Conservation (phyloP, 2,113 vertebrate species). For the Paramormyrops kingsleyae region DNA sequence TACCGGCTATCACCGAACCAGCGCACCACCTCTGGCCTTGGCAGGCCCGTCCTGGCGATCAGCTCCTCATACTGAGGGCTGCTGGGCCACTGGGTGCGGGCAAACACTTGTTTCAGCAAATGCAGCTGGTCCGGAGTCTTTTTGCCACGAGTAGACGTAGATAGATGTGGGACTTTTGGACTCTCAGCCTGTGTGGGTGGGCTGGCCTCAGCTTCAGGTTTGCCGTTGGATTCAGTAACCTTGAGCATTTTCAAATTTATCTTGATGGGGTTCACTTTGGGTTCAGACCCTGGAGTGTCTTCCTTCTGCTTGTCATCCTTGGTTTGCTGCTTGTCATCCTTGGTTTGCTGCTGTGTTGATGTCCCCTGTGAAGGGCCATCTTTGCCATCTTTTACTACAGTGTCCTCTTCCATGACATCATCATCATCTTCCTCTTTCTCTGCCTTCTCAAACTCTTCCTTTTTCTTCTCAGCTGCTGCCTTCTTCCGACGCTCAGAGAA, state of each 20-base stretch:
- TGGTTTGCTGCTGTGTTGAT: conserved; percentile 29
- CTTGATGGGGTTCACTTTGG: conserved; percentile 94
- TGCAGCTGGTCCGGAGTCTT: conserved; percentile 89
- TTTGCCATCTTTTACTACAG: conserved; percentile 25
- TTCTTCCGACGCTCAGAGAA: conserved; percentile 83
- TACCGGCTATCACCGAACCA: conserved; percentile 95
- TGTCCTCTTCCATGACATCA: conserved; percentile 12
- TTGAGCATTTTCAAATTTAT: conserved; percentile 94
- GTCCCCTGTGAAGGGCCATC: conserved; percentile 39
- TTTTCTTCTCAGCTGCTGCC: conserved; percentile 64
- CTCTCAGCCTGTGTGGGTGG: conserved; percentile 43
- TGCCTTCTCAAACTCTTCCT: conserved; percentile 56
- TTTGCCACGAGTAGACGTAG: conserved; percentile 59
- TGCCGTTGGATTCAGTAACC: conserved; percentile 80
- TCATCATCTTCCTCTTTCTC: conserved; percentile 57
- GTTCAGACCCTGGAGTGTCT: conserved; percentile 56
- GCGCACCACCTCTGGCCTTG: conserved; percentile 84
- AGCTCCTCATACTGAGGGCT: conserved; percentile 82
- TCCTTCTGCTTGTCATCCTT: conserved; percentile 63
- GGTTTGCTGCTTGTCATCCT: conserved; percentile 50
- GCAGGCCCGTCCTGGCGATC: conserved; percentile 72
- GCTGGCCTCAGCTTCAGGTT: conserved; percentile 46
- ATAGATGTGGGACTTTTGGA: conserved; percentile 34
- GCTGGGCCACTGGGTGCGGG: conserved; percentile 88
- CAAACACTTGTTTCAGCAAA: conserved; percentile 82